These are phyloP conservation scores for Glyptemys insculpta DNA, from an alignment of 2,797 vertebrate genomes.

Conservation along the genomic window DNA sequence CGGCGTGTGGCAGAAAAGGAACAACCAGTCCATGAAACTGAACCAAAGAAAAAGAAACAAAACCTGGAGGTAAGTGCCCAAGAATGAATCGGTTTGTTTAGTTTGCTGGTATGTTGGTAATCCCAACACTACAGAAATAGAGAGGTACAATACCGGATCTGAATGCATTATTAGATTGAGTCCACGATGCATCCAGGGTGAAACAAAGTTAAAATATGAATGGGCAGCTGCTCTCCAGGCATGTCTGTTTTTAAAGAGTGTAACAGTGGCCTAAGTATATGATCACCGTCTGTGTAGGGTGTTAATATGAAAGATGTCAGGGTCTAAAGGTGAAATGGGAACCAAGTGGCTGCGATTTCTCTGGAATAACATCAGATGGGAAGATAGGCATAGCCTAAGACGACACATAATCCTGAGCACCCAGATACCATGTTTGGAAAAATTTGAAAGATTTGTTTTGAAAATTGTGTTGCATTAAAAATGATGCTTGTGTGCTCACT, in stretches of 20 bases:
- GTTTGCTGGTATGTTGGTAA: background rate
- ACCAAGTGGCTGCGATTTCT: background rate
- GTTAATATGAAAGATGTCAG: background rate
- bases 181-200: rapidly evolving
- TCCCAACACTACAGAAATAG: background rate
- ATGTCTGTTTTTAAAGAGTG: background rate
- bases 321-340: background rate
- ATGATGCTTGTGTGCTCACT: background rate
- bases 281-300: background rate
- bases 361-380: slow-evolving; percentile 22
- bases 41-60: background rate
- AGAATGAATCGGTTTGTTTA: slow-evolving; percentile 10
- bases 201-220: background rate
- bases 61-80: slow-evolving; percentile 51
- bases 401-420: slow-evolving; percentile 44
- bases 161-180: background rate
- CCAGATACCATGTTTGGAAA: background rate
- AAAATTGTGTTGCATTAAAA: background rate
- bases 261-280: background rate
- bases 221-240: background rate
- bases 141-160: background rate
- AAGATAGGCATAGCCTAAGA: rapidly evolving
- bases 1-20: rapidly evolving
- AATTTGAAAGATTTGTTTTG: slow-evolving; percentile 20
- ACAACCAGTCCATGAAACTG: background rate